Evolutionary conservation across 2,113 vertebrate species (phyloP), one percentile per base, ranked within the genome.

Genomic region (Peromyscus californicus): DNA sequence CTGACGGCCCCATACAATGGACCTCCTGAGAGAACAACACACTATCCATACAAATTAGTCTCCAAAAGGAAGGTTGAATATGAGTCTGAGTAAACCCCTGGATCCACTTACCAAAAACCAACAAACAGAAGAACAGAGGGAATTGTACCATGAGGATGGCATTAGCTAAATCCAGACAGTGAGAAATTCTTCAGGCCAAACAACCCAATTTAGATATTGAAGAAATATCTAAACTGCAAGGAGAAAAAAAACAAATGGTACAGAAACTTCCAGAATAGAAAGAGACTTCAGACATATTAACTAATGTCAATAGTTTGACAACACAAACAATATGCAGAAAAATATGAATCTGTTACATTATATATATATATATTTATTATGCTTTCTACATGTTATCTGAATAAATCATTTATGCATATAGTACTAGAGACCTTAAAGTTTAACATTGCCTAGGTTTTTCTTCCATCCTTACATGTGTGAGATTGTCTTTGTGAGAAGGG

Each of bases 321-420:
- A 91, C 15, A 75, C n/a, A 96, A 93, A 75, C 1, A 36, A 87
- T 93, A n/a, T 91, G 7, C 9, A 91, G 4, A 11, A 90, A 95
- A n/a, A n/a, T 5, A 75, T 10, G 11, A 21, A 87, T 72, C 48
- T 9, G 8, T 51, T 48, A 48, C 59, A 82, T 59, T 82, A 36
- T 54, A 36, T 24, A n/a, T 26, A 45, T 26, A 29, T 29, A 31
- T 22, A 48, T 84, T 29, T 85, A 65, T 45, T 33, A 86, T 48
- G 17, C 42, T 67, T 86, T 12, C 42, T 48, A 48, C 17, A 86
- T 86, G 48, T 36, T 67, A 17, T 67, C 36, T 86, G 29, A 67
- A 67, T 86, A 67, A 48, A 85, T 67, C 33, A 85, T 45, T 19
- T 31, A 31, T 45, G 26, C 39, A 45, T 8, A 65, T 31, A 45